Conservation (phyloP, 2,113 vertebrate species). For the Tetraodon nigroviridis region DNA sequence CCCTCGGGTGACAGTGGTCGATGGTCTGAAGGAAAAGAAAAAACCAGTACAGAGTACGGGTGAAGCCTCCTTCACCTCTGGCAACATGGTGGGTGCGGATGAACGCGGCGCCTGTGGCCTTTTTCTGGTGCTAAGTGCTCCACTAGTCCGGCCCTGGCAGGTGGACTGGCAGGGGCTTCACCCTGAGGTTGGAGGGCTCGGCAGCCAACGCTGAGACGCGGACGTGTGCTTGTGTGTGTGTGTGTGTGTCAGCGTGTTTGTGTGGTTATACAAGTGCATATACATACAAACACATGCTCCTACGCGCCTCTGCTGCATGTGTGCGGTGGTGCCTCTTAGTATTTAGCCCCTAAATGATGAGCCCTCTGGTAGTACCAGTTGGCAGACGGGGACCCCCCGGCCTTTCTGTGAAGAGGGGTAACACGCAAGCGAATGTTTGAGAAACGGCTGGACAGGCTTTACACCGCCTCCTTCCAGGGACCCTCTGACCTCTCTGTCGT, state of each 20-base stretch:
- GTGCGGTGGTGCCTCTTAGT: conserved; percentile 34
- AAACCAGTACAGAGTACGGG: conserved; percentile 24
- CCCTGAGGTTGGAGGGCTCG: conserved; percentile 68
- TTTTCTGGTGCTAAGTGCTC: conserved; percentile 61
- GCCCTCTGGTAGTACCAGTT: conserved; percentile 57
- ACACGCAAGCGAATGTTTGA: conserved; percentile 60
- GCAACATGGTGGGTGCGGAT: conserved; percentile 43
- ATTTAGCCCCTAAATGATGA: conserved; percentile 66
- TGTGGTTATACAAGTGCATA: conserved; percentile 49
- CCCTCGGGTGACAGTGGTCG: conserved; percentile 42
- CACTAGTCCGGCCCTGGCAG: conserved; percentile 70
- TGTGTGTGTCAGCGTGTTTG: conserved; percentile 30
- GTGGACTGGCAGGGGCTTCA: conserved; percentile 75
- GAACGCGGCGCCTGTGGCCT: conserved; percentile 51
- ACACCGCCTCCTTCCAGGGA: conserved; percentile 31
- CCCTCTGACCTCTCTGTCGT: conserved; percentile 68
- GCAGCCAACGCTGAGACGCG: conserved; percentile 47
- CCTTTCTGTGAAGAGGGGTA: conserved; percentile 46
- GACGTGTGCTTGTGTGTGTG: conserved; percentile 28
- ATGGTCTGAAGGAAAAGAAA: conserved; percentile 43
- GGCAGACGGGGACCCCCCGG: conserved; percentile 69
- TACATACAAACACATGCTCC: conserved; percentile 64
- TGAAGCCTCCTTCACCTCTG: conserved; percentile 68
- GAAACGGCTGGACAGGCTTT: conserved; percentile 51
- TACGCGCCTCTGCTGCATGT: conserved; percentile 32